Evolutionary conservation across 1,140 invertebrate species (phyloP).

Genomic region (Vanessa atalanta): DNA sequence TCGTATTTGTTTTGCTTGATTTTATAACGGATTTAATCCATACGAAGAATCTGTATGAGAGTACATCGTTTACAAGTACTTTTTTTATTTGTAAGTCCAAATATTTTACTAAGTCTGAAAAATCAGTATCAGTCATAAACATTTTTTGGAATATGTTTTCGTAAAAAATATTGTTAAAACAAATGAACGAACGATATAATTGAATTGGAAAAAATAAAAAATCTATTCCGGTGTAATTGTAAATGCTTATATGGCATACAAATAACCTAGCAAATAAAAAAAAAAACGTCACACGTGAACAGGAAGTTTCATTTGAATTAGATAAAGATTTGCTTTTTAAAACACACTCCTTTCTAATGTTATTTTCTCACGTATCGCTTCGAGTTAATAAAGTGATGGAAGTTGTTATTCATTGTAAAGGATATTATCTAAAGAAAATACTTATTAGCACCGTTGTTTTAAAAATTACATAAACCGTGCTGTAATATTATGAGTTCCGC

Average conservation of each 20-base stretch:
- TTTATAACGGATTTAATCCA: slow-evolving; percentile 5
- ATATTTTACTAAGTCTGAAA: no score
- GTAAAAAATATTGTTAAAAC: no score
- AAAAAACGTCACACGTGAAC: neutral
- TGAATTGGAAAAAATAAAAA: neutral
- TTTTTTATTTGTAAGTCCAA: no score
- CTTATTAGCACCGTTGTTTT: neutral
- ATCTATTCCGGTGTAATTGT: neutral
- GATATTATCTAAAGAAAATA: slow-evolving; percentile 25
- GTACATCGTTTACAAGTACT: no score
- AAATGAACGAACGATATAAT: no score
- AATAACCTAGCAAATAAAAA: neutral
- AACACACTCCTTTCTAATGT: slow-evolving; percentile 16
- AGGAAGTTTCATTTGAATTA: neutral
- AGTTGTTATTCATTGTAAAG: slow-evolving; percentile 15
- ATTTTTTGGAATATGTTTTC: no score
- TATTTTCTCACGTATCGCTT: slow-evolving; percentile 25
- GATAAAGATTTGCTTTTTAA: neutral
- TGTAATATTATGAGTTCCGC: slow-evolving; percentile 29
- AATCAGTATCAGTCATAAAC: no score
- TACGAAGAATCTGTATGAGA: neutral
- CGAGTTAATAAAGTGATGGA: slow-evolving; percentile 13
- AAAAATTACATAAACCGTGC: slow-evolving; percentile 17
- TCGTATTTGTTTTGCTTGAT: slow-evolving; percentile 2
- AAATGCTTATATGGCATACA: neutral